Percentiles rank a stretch among this genome's conserved stretches.
Conservation (phyloP, 1,140 invertebrate species). For the Microplitis mediator region DNA sequence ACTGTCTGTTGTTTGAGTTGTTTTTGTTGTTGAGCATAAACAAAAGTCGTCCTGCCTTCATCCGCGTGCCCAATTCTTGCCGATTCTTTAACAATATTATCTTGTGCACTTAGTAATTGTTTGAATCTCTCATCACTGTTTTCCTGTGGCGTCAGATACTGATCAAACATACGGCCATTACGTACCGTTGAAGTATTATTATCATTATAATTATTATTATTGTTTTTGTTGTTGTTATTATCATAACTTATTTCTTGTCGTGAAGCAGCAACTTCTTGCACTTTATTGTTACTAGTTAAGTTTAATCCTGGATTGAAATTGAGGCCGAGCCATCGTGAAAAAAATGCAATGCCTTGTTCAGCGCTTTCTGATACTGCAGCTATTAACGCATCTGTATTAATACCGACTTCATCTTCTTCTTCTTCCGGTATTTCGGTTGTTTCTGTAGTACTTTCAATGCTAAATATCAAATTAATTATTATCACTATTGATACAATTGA, state of each 20-base stretch:
- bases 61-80: slow-evolving; percentile 50
- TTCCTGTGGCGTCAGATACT: slow-evolving; percentile 32
- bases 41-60: slow-evolving; percentile 51
- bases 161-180: slow-evolving; percentile 37
- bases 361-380: slow-evolving; percentile 63
- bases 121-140: slow-evolving; percentile 58
- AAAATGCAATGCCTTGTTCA: slow-evolving; percentile 62
- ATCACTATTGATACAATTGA: too few relatives aligned
- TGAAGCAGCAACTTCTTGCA: slow-evolving; percentile 16
- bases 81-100: slow-evolving; percentile 56
- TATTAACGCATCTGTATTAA: slow-evolving; percentile 60
- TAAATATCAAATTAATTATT: neutral
- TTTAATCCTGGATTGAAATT: slow-evolving; percentile 54
- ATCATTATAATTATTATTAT: neutral
- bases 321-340: slow-evolving; percentile 60
- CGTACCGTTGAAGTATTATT: slow-evolving; percentile 8
- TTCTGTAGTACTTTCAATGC: neutral
- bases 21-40: slow-evolving; percentile 48
- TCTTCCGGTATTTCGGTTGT: slow-evolving; percentile 50
- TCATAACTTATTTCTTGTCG: slow-evolving; percentile 13
- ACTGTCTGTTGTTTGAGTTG: neutral
- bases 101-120: slow-evolving; percentile 56
- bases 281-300: slow-evolving; percentile 33
- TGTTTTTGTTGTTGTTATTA: neutral
- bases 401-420: slow-evolving; percentile 44